Evolutionary conservation across 2,888 invertebrate species (phyloP).

Genomic region (Amorpha juglandis): DNA sequence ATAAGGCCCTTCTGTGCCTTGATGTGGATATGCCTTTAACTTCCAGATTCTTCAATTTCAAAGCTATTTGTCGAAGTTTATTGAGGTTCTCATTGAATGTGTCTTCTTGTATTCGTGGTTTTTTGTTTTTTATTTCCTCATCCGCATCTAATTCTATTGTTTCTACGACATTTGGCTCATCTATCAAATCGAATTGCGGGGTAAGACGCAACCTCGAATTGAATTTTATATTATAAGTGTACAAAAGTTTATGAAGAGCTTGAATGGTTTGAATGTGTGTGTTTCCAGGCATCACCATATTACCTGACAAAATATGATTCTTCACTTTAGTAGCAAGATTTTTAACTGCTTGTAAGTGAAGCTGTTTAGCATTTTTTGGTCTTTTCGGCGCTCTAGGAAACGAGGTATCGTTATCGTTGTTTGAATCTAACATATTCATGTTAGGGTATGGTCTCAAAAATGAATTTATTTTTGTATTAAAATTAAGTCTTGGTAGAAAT

Average conservation of each 20-base stretch:
- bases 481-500: slow-evolving; percentile 49
- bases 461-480: slow-evolving; percentile 42
- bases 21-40: slow-evolving; percentile 51
- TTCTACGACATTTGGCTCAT: slow-evolving; percentile 59
- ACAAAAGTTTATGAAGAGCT: slow-evolving; percentile 54
- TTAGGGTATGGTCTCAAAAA: slow-evolving; percentile 36
- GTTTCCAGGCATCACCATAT: slow-evolving; percentile 27
- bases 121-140: slow-evolving; percentile 56
- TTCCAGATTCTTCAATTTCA: slow-evolving; percentile 57
- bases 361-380: slow-evolving; percentile 39
- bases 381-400: slow-evolving; percentile 44
- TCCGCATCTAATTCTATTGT: slow-evolving; percentile 69
- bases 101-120: slow-evolving; percentile 41
- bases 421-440: slow-evolving; percentile 32
- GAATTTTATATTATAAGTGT: slow-evolving; percentile 64
- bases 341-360: slow-evolving; percentile 57
- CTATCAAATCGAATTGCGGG: slow-evolving; percentile 51
- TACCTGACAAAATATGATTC: slow-evolving; percentile 43
- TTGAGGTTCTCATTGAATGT: slow-evolving; percentile 56
- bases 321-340: slow-evolving; percentile 52
- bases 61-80: slow-evolving; percentile 56
- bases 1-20: slow-evolving; percentile 64
- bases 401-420: slow-evolving; percentile 28
- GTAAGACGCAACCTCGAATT: slow-evolving; percentile 55
- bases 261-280: slow-evolving; percentile 44